Percentiles rank a stretch among this genome's conserved stretches.
These are phyloP conservation scores for Melanerpes formicivorus DNA, from an alignment of 2,113 vertebrate species.

Conservation along the genomic window DNA sequence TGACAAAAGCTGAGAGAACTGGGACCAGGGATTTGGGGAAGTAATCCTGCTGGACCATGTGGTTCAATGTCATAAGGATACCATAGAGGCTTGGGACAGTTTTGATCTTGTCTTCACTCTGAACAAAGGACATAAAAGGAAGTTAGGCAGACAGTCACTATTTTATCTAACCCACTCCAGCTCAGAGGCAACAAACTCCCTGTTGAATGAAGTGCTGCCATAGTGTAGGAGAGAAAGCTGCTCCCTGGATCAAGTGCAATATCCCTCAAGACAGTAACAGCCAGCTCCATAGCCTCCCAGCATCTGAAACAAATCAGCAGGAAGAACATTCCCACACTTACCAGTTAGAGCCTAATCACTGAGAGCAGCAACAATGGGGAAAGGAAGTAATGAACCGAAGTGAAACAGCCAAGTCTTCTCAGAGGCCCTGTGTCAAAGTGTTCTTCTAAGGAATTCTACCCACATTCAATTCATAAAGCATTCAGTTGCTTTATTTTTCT, in stretches of 20 bases:
- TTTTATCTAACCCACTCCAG: background rate
- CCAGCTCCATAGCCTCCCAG: background rate
- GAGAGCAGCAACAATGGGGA: background rate
- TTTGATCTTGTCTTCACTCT: constrained; percentile 96
- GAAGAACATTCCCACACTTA: background rate
- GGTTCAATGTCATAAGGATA: constrained; percentile 89
- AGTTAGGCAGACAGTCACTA: background rate
- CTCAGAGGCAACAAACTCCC: background rate
- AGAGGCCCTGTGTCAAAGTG: background rate
- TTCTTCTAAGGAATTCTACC: background rate
- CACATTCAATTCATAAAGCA: background rate
- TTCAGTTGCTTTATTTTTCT: background rate
- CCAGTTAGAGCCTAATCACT: background rate
- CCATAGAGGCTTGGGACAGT: constrained; percentile 86
- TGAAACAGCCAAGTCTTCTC: background rate
- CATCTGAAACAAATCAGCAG: background rate
- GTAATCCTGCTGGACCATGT: constrained; percentile 92
- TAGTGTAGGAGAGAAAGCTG: background rate
- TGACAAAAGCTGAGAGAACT: constrained; percentile 89
- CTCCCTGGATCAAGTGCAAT: background rate
- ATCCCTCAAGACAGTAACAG: background rate
- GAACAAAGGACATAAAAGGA: background rate
- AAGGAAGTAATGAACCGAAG: background rate
- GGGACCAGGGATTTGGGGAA: constrained; percentile 88
- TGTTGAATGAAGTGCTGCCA: background rate